Evolutionary conservation across 92 coral and sea anemone species (phyloP).

Genomic region (Parazoanthus swiftii): DNA sequence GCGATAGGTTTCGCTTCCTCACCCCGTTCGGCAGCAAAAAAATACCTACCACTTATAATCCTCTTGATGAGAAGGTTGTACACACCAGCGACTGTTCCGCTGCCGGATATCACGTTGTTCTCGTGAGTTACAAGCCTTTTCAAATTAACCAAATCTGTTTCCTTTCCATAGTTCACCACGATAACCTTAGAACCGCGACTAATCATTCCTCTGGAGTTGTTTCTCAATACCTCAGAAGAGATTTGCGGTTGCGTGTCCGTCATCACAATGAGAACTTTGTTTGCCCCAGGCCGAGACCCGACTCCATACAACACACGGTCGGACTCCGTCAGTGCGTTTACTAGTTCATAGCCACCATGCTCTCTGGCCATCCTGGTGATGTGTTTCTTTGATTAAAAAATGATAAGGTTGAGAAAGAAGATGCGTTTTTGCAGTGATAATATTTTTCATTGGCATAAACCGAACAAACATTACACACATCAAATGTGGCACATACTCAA

Average conservation of each 20-base stretch:
- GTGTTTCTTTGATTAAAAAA: slow-evolving; percentile 2
- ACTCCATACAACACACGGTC: not conserved
- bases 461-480: no score
- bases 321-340: not conserved
- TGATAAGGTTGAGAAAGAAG: not conserved
- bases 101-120: slow-evolving; percentile 7
- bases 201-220: slow-evolving; percentile 9
- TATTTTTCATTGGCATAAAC: no score
- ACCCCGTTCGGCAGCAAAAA: no score
- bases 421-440: no score
- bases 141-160: not conserved
- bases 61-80: not conserved
- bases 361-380: not conserved
- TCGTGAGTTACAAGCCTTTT: not conserved
- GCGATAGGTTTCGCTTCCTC: no score
- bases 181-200: not conserved
- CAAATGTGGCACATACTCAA: no score
- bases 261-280: not conserved
- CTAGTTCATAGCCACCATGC: slow-evolving; percentile 3
- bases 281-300: slow-evolving; percentile 14
- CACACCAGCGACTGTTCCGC: not conserved
- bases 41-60: slow-evolving; percentile 15
- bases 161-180: not conserved
- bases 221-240: slow-evolving; percentile 7
- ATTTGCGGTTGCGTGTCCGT: not conserved